A percentile compares a stretch with the other conserved stretches of the same genome.
Evolutionary conservation across 2,113 vertebrate species (phyloP).

Genomic region (Scomber scombrus): DNA sequence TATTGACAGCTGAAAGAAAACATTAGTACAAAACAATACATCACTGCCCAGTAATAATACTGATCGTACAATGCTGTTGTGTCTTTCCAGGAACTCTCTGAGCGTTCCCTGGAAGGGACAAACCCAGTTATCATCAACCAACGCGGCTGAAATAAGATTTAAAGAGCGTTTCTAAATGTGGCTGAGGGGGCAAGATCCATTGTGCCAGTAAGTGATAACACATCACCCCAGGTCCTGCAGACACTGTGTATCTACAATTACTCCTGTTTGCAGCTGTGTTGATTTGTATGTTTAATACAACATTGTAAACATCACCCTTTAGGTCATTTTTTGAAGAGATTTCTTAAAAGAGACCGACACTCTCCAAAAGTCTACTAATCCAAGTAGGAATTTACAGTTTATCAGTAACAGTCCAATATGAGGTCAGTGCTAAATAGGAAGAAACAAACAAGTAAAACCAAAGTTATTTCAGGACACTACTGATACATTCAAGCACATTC

Average conservation of each 20-base stretch:
- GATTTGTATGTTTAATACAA: neutral
- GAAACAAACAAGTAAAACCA: neutral
- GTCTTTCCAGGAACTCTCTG: slow-evolving; percentile 39
- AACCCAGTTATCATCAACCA: slow-evolving; percentile 31
- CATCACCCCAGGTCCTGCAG: neutral
- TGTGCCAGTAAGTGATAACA: slow-evolving; percentile 24
- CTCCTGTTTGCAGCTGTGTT: too few relatives aligned
- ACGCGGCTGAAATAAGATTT: slow-evolving; percentile 36
- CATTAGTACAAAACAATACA: neutral
- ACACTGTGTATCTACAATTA: neutral
- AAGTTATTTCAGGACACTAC: neutral
- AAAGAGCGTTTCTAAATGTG: slow-evolving; percentile 34
- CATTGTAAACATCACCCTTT: neutral
- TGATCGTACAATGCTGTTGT: neutral
- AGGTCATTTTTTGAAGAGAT: too few relatives aligned
- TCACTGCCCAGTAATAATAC: neutral
- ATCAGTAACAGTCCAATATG: neutral
- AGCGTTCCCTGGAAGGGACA: slow-evolving; percentile 25
- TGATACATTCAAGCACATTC: neutral
- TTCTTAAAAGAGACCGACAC: too few relatives aligned
- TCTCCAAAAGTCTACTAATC: too few relatives aligned
- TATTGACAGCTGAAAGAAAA: neutral
- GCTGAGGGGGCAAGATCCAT: neutral
- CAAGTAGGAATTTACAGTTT: neutral
- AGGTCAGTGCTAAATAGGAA: neutral